phyloP scores from a whole-genome alignment of 2,797 vertebrate genomes.

The Psittacula echo region DNA sequence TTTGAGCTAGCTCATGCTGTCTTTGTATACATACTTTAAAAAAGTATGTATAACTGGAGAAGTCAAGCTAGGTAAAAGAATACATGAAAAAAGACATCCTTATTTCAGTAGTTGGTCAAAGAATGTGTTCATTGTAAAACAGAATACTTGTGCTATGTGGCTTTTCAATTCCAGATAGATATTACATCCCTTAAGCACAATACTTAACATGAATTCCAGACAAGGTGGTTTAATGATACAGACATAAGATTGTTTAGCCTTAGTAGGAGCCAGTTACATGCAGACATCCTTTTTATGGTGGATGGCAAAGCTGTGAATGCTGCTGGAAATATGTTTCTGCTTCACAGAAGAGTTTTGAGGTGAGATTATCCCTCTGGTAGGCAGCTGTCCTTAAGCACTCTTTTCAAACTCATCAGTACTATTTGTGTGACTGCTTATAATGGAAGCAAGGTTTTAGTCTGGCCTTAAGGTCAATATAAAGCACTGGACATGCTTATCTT shows the following conservation, averaged over 20 bases:
- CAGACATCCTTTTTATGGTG: background rate
- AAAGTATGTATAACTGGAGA: background rate
- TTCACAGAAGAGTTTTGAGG: background rate
- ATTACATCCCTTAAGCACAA: background rate
- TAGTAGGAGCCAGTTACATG: background rate
- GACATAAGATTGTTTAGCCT: background rate
- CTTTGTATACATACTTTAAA: background rate
- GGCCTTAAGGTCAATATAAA: background rate
- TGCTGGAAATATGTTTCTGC: background rate
- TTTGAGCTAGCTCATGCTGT: background rate
- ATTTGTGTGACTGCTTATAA: background rate
- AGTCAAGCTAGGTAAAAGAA: background rate
- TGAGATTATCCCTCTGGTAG: background rate
- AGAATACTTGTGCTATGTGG: background rate
- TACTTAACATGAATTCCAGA: background rate
- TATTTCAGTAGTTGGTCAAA: background rate
- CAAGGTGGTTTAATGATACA: background rate
- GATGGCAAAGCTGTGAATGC: background rate
- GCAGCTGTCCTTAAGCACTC: background rate
- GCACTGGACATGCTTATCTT: background rate
- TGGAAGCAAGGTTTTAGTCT: background rate
- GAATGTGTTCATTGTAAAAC: background rate
- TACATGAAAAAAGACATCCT: background rate
- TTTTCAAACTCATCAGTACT: background rate
- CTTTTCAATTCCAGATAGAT: background rate